Conservation (phyloP, 92 coral and sea anemone species). For the Metridium senile region DNA sequence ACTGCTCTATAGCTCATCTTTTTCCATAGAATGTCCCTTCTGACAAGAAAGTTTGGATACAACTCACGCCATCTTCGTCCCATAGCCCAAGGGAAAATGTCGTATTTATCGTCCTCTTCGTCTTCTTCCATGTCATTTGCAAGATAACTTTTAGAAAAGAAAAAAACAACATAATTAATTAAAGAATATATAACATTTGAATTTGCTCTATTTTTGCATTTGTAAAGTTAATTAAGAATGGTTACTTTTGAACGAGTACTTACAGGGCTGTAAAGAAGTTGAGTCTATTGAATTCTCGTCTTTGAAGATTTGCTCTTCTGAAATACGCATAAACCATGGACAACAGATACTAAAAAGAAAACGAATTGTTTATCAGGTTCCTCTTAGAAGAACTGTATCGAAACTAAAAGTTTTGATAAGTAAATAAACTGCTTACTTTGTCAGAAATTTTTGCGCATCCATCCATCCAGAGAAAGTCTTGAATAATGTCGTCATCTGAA, state of each 20-base stretch:
- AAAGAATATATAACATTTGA: too few relatives aligned
- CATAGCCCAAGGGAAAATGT: constrained; percentile 98
- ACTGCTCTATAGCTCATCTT: constrained; percentile 92
- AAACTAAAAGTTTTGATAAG: not conserved
- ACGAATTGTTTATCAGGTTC: too few relatives aligned
- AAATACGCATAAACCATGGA: constrained; percentile 99
- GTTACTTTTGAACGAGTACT: constrained; percentile 38
- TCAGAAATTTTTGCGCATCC: constrained; percentile 95
- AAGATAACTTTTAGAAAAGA: constrained; percentile 58
- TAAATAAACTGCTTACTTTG: constrained; percentile 59
- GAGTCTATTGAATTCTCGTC: constrained; percentile 88
- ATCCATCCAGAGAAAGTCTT: constrained; percentile 99
- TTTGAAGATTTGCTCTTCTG: constrained; percentile 87
- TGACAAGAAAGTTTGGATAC: constrained; percentile 80
- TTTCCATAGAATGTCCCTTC: constrained; percentile 89
- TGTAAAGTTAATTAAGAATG: not conserved
- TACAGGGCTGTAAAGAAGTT: constrained; percentile 98
- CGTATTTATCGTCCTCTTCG: constrained; percentile 98
- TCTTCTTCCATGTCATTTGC: constrained; percentile 99
- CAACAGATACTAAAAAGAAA: constrained; percentile 73
- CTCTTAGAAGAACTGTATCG: too few relatives aligned
- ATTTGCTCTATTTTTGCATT: too few relatives aligned
- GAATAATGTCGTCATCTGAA: constrained; percentile 94
- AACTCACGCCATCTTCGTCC: constrained; percentile 95
- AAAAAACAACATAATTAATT: not conserved